These are phyloP conservation scores for Cheiracanthium punctorium DNA, from an alignment of 2,888 invertebrate species.

Conservation along the genomic window DNA sequence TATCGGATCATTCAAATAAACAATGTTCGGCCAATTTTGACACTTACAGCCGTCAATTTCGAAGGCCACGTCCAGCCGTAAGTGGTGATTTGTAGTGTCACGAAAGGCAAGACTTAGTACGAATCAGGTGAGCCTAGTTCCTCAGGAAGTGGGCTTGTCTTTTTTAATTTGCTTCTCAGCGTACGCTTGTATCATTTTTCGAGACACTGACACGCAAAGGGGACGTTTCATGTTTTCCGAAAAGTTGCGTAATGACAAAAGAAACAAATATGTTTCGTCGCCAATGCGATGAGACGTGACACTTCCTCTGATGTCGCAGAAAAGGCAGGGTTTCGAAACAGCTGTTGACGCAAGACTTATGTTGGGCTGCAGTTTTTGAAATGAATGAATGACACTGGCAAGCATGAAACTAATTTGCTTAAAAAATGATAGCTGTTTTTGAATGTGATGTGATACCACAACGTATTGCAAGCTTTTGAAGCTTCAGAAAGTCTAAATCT, in stretches of 20 bases:
- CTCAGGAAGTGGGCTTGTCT: conserved; percentile 60
- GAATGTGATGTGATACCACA: too few relatives aligned
- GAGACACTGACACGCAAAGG: conserved; percentile 9
- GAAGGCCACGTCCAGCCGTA: not conserved
- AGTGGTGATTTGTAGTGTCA: conserved; percentile 35
- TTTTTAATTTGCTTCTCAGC: conserved; percentile 35
- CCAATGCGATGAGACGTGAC: conserved; percentile 48
- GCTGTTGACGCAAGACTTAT: not conserved
- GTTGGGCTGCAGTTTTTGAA: too few relatives aligned
- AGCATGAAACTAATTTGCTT: too few relatives aligned
- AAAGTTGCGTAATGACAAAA: conserved; percentile 32
- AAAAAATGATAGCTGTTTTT: too few relatives aligned
- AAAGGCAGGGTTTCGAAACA: not conserved
- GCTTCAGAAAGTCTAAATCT: too few relatives aligned
- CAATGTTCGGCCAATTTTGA: too few relatives aligned
- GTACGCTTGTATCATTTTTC: conserved; percentile 36
- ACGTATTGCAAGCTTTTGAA: too few relatives aligned
- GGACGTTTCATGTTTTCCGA: not conserved
- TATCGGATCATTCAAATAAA: too few relatives aligned
- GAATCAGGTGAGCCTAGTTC: conserved; percentile 54
- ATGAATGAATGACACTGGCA: too few relatives aligned
- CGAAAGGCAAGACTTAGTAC: conserved; percentile 37
- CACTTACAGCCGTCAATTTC: too few relatives aligned
- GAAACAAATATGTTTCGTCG: conserved; percentile 36
- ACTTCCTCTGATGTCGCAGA: conserved; percentile 23